phyloP scores from a whole-genome alignment of 1,140 invertebrate species.

The Asbolus verrucosus region DNA sequence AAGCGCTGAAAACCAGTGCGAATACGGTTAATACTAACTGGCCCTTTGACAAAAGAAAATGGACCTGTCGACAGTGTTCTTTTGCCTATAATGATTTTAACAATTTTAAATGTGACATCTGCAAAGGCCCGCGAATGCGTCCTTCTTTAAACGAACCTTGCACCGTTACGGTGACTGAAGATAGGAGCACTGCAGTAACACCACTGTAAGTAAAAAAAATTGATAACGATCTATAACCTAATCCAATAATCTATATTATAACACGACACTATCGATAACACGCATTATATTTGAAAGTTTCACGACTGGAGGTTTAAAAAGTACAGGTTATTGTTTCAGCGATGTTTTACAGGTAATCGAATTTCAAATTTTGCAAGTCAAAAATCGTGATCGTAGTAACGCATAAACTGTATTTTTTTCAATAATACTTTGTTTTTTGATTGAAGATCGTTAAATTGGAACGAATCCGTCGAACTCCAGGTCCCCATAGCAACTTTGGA shows the following conservation, averaged over 20 bases:
- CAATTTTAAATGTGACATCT: constrained; percentile 83
- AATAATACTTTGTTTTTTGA: too few relatives aligned
- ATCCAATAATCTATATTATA: too few relatives aligned
- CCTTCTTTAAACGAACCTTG: constrained; percentile 76
- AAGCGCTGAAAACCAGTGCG: constrained; percentile 51
- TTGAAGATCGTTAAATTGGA: constrained; percentile 58
- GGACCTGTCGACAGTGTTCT: constrained; percentile 88
- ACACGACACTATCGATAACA: too few relatives aligned
- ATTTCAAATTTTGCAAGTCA: too few relatives aligned
- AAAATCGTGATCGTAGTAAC: too few relatives aligned
- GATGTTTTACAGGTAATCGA: too few relatives aligned
- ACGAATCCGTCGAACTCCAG: constrained; percentile 53
- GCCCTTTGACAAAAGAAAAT: constrained; percentile 73
- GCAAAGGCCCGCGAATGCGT: constrained; percentile 73
- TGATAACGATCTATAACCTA: too few relatives aligned
- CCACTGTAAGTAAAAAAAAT: constrained; percentile 33
- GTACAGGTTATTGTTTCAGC: too few relatives aligned
- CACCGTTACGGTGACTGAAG: constrained; percentile 77
- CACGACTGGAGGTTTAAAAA: too few relatives aligned
- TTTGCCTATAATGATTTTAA: constrained; percentile 88
- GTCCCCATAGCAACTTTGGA: constrained; percentile 66
- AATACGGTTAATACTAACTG: constrained; percentile 48
- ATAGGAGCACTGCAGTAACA: constrained; percentile 56
- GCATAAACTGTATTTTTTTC: too few relatives aligned
- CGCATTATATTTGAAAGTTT: too few relatives aligned